Conservation (phyloP, 35 echinoderm and acorn worm species). For the Apostichopus californicus region DNA sequence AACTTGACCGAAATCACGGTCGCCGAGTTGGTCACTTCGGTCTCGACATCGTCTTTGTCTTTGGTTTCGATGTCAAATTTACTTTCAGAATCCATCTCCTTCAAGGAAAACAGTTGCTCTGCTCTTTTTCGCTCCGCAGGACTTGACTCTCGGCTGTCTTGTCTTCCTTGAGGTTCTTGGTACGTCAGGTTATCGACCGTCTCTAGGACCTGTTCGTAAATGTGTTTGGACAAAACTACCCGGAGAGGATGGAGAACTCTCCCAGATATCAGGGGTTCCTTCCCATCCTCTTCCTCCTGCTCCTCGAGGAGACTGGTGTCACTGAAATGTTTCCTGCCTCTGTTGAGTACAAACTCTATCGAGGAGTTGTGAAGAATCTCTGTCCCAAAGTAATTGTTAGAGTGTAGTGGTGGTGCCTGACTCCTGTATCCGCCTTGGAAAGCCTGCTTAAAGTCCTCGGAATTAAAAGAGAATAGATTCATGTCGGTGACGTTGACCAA, state of each 20-base stretch:
- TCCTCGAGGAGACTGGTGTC: slow-evolving; percentile 56
- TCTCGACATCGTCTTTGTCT: neutral
- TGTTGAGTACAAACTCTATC: slow-evolving; percentile 79
- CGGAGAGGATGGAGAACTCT: slow-evolving; percentile 82
- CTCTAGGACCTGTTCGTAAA: slow-evolving; percentile 92
- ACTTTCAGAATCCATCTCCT: neutral
- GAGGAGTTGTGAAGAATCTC: slow-evolving; percentile 92
- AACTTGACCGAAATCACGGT: slow-evolving; percentile 76
- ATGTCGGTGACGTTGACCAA: slow-evolving; percentile 74
- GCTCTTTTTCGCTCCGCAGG: neutral
- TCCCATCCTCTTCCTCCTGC: slow-evolving; percentile 42
- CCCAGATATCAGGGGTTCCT: slow-evolving; percentile 71
- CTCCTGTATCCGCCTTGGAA: slow-evolving; percentile 32
- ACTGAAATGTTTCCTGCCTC: slow-evolving; percentile 29
- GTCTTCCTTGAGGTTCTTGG: neutral
- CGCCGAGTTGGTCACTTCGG: neutral
- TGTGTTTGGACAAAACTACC: slow-evolving; percentile 87
- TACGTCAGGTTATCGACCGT: slow-evolving; percentile 95
- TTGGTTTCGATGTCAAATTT: neutral
- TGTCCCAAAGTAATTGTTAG: slow-evolving; percentile 65
- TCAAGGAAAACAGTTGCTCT: slow-evolving; percentile 12
- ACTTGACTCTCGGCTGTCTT: neutral
- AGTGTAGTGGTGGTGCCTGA: neutral
- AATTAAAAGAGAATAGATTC: slow-evolving; percentile 93
- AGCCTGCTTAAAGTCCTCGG: slow-evolving; percentile 63